Evolutionary conservation across 1,140 invertebrate genomes (phyloP).

Genomic region (Catajapyx aquilonaris): DNA sequence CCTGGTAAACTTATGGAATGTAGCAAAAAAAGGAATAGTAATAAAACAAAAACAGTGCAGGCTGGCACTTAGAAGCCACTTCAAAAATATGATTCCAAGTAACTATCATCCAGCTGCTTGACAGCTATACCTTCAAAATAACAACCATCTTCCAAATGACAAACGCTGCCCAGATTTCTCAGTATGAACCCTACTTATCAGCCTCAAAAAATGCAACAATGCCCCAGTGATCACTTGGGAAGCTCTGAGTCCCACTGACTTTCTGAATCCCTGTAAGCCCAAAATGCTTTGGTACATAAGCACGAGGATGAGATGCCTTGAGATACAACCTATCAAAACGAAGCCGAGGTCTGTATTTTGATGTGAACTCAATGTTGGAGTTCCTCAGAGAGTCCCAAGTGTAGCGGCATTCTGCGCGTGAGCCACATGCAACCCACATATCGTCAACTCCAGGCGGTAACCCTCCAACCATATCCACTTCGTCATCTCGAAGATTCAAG

Average conservation of each 20-base stretch:
- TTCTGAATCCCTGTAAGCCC: slow-evolving; percentile 33
- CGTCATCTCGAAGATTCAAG: slow-evolving; percentile 34
- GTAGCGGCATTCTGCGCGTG: slow-evolving; percentile 25
- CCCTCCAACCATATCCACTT: slow-evolving; percentile 24
- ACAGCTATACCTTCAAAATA: too few relatives aligned
- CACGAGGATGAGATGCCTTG: slow-evolving; percentile 14
- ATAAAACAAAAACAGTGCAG: too few relatives aligned
- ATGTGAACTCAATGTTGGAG: slow-evolving; percentile 22
- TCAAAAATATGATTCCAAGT: too few relatives aligned
- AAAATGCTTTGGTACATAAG: slow-evolving; percentile 25
- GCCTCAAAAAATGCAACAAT: slow-evolving; percentile 18
- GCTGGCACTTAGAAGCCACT: too few relatives aligned
- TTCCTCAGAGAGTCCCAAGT: slow-evolving; percentile 35
- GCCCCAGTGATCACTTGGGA: slow-evolving; percentile 40
- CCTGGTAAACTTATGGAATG: too few relatives aligned
- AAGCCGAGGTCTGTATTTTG: slow-evolving; percentile 21
- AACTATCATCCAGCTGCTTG: too few relatives aligned
- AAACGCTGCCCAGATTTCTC: too few relatives aligned
- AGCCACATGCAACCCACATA: slow-evolving; percentile 31
- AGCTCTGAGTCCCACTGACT: slow-evolving; percentile 25
- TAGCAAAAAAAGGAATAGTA: too few relatives aligned
- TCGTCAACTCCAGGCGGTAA: slow-evolving; percentile 26
- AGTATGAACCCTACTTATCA: not conserved
- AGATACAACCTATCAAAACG: slow-evolving; percentile 36
- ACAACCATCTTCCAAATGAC: too few relatives aligned